Conservation (phyloP, 2,888 invertebrate species). For the Eurois occulta region DNA sequence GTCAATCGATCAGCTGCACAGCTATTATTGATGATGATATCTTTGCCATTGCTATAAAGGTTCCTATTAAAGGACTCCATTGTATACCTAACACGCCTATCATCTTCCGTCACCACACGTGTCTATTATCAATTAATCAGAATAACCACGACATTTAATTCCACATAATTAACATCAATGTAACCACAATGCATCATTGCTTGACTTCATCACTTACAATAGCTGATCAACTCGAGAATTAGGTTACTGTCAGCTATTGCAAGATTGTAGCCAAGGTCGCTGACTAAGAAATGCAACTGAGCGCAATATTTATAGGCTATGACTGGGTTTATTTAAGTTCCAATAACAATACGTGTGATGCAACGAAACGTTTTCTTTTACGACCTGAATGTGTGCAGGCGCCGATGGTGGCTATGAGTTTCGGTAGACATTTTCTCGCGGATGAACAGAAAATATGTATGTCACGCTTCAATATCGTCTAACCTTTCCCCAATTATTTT, state of each 20-base stretch:
- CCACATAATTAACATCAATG: slow-evolving; percentile 11
- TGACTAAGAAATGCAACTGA: slow-evolving; percentile 49
- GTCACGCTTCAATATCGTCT: not conserved
- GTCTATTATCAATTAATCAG: slow-evolving; percentile 40
- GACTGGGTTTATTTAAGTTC: slow-evolving; percentile 50
- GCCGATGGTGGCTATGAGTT: slow-evolving; percentile 39
- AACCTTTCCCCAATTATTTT: not conserved
- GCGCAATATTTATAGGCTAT: slow-evolving; percentile 51
- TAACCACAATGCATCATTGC: slow-evolving; percentile 36
- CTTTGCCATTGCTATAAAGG: not conserved
- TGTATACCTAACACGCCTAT: slow-evolving; percentile 30
- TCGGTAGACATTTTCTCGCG: not conserved
- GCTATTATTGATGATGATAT: slow-evolving; percentile 1
- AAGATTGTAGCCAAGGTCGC: slow-evolving; percentile 53
- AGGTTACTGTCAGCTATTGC: slow-evolving; percentile 39
- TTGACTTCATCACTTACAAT: slow-evolving; percentile 52
- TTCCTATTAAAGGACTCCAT: not conserved
- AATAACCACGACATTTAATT: slow-evolving; percentile 46
- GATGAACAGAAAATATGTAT: not conserved
- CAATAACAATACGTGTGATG: slow-evolving; percentile 59
- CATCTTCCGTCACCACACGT: slow-evolving; percentile 34
- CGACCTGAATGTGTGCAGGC: slow-evolving; percentile 40
- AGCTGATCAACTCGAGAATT: slow-evolving; percentile 33
- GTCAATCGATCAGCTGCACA: not conserved
- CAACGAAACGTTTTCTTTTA: slow-evolving; percentile 61